A percentile compares a stretch with the other conserved stretches of the same genome.
phyloP scores from a whole-genome alignment of 2,888 invertebrate genomes.

The Mythimna impura region DNA sequence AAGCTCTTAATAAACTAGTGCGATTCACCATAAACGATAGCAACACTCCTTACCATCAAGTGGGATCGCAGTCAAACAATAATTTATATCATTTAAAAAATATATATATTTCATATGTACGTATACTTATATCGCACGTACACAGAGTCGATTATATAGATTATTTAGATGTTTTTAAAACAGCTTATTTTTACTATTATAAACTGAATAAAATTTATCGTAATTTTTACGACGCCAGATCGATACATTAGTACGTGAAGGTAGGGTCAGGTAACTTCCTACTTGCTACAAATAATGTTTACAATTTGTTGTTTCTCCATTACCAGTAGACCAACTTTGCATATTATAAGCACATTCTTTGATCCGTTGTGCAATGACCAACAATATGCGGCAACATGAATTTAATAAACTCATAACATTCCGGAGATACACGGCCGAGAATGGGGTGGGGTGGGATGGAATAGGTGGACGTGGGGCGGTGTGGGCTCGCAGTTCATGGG shows the following conservation, averaged over 20 bases:
- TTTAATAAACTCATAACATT: constrained; percentile 8
- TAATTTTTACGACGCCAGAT: too few relatives aligned
- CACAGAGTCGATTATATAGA: background rate
- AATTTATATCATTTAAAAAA: too few relatives aligned
- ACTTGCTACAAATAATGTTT: background rate
- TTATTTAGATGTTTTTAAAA: background rate
- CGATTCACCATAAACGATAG: too few relatives aligned
- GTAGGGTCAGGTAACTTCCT: background rate
- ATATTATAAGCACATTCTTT: background rate
- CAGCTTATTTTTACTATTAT: background rate
- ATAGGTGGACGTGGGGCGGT: background rate
- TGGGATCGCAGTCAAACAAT: too few relatives aligned
- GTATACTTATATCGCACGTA: background rate
- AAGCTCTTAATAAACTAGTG: too few relatives aligned
- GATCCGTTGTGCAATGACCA: background rate
- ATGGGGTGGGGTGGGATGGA: background rate
- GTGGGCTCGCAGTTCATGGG: background rate
- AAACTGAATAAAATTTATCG: background rate
- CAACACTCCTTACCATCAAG: too few relatives aligned
- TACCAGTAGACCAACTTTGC: background rate
- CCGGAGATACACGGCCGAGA: background rate
- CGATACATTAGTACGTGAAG: background rate
- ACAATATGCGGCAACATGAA: background rate
- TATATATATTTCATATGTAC: background rate
- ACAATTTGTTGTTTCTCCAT: too few relatives aligned